phyloP scores from a whole-genome alignment of 2,888 invertebrate genomes.

The Epirrhoe tristata region DNA sequence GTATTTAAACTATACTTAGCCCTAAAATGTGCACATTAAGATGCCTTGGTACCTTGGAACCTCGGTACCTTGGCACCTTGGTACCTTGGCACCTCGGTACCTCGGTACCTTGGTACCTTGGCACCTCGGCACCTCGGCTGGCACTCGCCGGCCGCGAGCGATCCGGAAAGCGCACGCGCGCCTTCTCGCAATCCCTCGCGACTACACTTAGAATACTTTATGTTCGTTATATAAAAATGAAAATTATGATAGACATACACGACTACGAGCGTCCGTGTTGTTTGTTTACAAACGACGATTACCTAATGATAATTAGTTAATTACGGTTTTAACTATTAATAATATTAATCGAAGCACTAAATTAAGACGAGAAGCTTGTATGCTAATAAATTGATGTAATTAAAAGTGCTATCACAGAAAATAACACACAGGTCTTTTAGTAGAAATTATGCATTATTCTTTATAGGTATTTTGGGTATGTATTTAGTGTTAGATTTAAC shows the following conservation, averaged over 20 bases:
- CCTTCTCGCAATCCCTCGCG: conserved; percentile 45
- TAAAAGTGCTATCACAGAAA: conserved; percentile 78
- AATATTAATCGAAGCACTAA: conserved; percentile 79
- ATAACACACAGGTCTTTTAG: conserved; percentile 81
- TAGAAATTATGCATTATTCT: conserved; percentile 85
- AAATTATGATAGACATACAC: conserved; percentile 84
- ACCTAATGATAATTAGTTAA: conserved; percentile 86
- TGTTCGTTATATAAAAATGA: conserved; percentile 83
- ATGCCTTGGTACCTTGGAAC: conserved; percentile 44
- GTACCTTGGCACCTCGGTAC: too few relatives aligned
- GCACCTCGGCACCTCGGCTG: too few relatives aligned
- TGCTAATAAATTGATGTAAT: conserved; percentile 80
- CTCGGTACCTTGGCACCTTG: too few relatives aligned
- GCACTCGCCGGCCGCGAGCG: conserved; percentile 42
- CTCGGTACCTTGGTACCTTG: conserved; percentile 43
- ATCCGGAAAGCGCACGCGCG: conserved; percentile 36
- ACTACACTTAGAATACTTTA: conserved; percentile 66
- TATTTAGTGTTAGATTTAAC: conserved; percentile 85
- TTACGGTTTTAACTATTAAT: conserved; percentile 86
- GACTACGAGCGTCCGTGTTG: conserved; percentile 81
- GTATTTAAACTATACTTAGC: conserved; percentile 77
- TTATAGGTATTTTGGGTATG: conserved; percentile 85
- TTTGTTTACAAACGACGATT: conserved; percentile 72
- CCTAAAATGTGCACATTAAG: conserved; percentile 61
- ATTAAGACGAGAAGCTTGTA: conserved; percentile 82